Evolutionary conservation across 2,888 invertebrate genomes (phyloP), one percentile per base, ranked within the genome.

Genomic region (Drosophila anomalata): DNA sequence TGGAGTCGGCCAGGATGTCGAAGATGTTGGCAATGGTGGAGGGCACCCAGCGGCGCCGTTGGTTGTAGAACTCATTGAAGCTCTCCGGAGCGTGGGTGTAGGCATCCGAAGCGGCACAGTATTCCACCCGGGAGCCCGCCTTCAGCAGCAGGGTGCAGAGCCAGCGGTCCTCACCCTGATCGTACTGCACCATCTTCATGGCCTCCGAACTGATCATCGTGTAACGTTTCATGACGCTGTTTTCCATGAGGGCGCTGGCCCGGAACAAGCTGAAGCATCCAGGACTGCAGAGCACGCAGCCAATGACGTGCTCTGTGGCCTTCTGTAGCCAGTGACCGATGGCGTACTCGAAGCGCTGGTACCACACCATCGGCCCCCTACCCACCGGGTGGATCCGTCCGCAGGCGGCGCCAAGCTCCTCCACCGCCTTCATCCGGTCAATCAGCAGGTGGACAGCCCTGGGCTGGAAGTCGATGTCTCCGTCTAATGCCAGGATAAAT

Each of bases 131-230:
- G 89, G 97, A 97, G 0, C 98, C 98, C 78, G 97, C 94, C 91
- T 98, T 98, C 0, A 98, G 93, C 0, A 99, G 93, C 55, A 98
- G 92, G 0, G 98, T 98, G 90, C 98, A 98, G 7, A 98, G 92
- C 98, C 98, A 98, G 74, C 98, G 94, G 92, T 99, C 98, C 91
- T 99, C 98, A n/a, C 98, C 97, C 93, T 97, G 97, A 94, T 97
- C 97, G 89, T 97, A 97, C 90, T 98, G 97, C 20, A 97, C 97
- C 87, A 95, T 97, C 92, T 97, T 97, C 73, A 95, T 93, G 0
- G 97, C 96, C 88, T 96, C 95, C 63, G 93, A 93, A 0, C 96
- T 94, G 73, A 94, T 94, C 0, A 95, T 95, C 0, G 98, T 97
- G 89, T 98, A 98, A 88, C 95, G 96, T 83, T 94, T 95, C 96